Evolutionary conservation across 2,797 vertebrate species (phyloP).

Genomic region (Sebastes kiyomatsui): DNA sequence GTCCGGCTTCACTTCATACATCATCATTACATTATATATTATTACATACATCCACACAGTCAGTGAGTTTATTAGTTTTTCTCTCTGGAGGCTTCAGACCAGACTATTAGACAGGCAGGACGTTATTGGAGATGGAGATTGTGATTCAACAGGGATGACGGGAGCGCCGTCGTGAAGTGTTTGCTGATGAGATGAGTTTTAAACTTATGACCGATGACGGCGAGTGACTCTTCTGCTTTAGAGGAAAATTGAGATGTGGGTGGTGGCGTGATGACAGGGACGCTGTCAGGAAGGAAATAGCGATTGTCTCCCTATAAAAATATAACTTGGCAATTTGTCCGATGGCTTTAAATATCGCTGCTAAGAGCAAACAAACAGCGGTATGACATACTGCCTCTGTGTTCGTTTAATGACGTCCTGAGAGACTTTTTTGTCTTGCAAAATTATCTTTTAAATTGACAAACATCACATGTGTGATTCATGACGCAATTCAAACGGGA

Average conservation of each 20-base stretch:
- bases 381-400: background rate
- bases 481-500: too few species aligned
- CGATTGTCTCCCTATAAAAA: background rate
- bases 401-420: background rate
- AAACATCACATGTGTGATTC: too few species aligned
- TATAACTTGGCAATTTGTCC: background rate
- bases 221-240: background rate
- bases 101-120: slow-evolving; percentile 29
- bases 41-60: slow-evolving; percentile 12
- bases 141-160: background rate
- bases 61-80: slow-evolving; percentile 43
- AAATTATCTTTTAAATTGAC: too few species aligned
- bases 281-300: background rate
- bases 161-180: background rate
- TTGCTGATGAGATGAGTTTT: slow-evolving; percentile 54
- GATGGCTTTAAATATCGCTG: background rate
- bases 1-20: background rate
- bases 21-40: slow-evolving; percentile 10
- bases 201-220: slow-evolving; percentile 4
- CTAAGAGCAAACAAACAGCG: background rate
- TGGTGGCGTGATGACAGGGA: background rate
- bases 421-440: too few species aligned
- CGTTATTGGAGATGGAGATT: slow-evolving; percentile 27
- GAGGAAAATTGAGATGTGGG: background rate
- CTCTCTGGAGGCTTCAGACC: slow-evolving; percentile 25